Conservation (phyloP, 2,888 invertebrate genomes). For the Criorhina ranunculi region DNA sequence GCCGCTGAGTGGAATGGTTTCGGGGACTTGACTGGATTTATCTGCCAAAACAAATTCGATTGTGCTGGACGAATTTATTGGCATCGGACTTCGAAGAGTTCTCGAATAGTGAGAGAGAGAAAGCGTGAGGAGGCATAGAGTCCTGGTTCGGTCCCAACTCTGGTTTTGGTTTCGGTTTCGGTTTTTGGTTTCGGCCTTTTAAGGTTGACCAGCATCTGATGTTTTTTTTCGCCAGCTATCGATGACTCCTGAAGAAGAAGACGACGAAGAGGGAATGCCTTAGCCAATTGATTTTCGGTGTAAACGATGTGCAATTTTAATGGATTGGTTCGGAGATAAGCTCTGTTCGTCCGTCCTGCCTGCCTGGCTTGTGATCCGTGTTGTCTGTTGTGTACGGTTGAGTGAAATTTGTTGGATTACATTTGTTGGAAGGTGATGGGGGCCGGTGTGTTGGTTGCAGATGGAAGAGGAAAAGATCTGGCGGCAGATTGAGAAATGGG, state of each 20-base stretch:
- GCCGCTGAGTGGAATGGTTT: not conserved
- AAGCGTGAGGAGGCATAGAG: constrained; percentile 47
- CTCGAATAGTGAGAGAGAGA: constrained; percentile 47
- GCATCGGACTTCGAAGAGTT: constrained; percentile 82
- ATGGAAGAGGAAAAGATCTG: constrained; percentile 59
- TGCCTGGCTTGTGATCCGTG: constrained; percentile 42
- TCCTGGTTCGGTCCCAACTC: constrained; percentile 44
- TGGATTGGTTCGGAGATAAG: constrained; percentile 84
- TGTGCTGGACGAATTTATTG: constrained; percentile 81
- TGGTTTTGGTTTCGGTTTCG: constrained; percentile 9
- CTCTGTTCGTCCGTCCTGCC: constrained; percentile 65
- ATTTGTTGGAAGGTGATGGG: constrained; percentile 65
- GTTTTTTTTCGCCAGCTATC: constrained; percentile 46
- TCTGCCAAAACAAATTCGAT: constrained; percentile 76
- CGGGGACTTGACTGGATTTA: constrained; percentile 72
- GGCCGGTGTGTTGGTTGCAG: constrained; percentile 34
- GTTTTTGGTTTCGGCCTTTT: constrained; percentile 58
- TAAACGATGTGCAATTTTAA: constrained; percentile 85
- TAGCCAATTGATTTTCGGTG: constrained; percentile 84
- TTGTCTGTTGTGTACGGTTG: constrained; percentile 74
- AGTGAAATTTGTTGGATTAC: constrained; percentile 77
- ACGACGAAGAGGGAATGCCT: constrained; percentile 80
- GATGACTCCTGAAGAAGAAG: constrained; percentile 21
- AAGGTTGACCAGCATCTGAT: constrained; percentile 59
- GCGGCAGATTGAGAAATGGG: constrained; percentile 56